phyloP scores from a whole-genome alignment of 2,888 invertebrate species.

The Caenorhabditis virilis region DNA sequence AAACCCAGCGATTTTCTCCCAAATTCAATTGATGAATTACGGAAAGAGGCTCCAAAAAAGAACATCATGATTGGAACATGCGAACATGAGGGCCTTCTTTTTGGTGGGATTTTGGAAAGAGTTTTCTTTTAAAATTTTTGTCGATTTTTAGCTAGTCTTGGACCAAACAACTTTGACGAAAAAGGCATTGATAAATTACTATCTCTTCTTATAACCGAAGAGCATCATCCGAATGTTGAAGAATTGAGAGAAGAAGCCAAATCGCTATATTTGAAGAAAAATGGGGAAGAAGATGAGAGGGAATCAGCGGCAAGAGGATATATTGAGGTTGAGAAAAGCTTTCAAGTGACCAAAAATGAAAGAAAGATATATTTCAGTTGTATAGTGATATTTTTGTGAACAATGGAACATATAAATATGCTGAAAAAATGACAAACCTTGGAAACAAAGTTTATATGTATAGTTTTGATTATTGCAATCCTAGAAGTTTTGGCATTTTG shows the following conservation, averaged over 20 bases:
- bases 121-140: no score
- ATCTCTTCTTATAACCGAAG: conserved; percentile 54
- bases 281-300: conserved; percentile 47
- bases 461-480: conserved; percentile 58
- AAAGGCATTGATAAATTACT: conserved; percentile 58
- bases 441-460: conserved; percentile 55
- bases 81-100: conserved; percentile 54
- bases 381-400: conserved; percentile 58
- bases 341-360: background rate
- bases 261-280: conserved; percentile 48
- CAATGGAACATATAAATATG: conserved; percentile 49
- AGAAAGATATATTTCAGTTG: conserved; percentile 40
- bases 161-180: conserved; percentile 49
- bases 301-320: conserved; percentile 52
- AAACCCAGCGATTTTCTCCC: conserved; percentile 53
- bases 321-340: conserved; percentile 38
- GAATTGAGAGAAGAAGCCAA: conserved; percentile 54
- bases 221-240: conserved; percentile 45
- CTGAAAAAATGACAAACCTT: conserved; percentile 48
- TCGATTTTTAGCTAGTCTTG: conserved; percentile 45
- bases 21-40: conserved; percentile 47
- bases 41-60: conserved; percentile 55
- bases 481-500: conserved; percentile 55
- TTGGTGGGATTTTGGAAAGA: conserved; percentile 41
- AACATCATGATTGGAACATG: conserved; percentile 56